These are phyloP conservation scores for Psammodynastes pulverulentus DNA, from an alignment of 2,113 vertebrate genomes.

Conservation along the genomic window DNA sequence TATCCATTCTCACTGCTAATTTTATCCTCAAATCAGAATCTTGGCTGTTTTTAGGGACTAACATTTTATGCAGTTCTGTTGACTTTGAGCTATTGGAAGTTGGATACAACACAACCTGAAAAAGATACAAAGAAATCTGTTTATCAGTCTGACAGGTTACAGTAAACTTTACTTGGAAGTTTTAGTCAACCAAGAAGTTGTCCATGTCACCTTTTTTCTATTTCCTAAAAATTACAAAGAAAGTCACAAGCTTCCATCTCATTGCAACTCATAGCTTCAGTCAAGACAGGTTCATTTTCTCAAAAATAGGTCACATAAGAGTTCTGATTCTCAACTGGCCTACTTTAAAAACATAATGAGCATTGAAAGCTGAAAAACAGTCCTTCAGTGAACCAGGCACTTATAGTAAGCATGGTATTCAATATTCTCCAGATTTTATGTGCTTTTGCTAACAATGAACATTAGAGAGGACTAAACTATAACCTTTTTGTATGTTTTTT, in stretches of 20 bases:
- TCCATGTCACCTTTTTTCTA: constrained; percentile 11
- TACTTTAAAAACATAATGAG: constrained; percentile 26
- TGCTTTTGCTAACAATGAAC: constrained; percentile 23
- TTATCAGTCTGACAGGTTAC: background rate
- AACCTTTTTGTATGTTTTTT: background rate
- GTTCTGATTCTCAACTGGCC: constrained; percentile 39
- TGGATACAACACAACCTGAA: constrained; percentile 88
- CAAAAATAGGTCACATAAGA: constrained; percentile 42
- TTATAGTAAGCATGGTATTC: constrained; percentile 32
- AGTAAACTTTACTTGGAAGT: background rate
- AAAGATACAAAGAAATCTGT: constrained; percentile 34
- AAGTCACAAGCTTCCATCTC: constrained; percentile 25
- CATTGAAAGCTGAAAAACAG: constrained; percentile 45
- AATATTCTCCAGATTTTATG: constrained; percentile 15
- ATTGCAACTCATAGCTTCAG: constrained; percentile 32
- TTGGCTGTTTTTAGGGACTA: constrained; percentile 90
- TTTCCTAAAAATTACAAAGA: constrained; percentile 23
- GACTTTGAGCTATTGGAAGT: constrained; percentile 89
- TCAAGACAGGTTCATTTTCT: constrained; percentile 43
- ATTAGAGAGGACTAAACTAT: constrained; percentile 26
- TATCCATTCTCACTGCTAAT: constrained; percentile 94
- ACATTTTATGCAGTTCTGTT: constrained; percentile 90
- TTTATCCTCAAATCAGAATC: constrained; percentile 92
- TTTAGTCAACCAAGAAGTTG: constrained; percentile 19
- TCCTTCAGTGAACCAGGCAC: constrained; percentile 26